Conservation (phyloP, 2,113 vertebrate genomes). For the Coreoperca whiteheadi region DNA sequence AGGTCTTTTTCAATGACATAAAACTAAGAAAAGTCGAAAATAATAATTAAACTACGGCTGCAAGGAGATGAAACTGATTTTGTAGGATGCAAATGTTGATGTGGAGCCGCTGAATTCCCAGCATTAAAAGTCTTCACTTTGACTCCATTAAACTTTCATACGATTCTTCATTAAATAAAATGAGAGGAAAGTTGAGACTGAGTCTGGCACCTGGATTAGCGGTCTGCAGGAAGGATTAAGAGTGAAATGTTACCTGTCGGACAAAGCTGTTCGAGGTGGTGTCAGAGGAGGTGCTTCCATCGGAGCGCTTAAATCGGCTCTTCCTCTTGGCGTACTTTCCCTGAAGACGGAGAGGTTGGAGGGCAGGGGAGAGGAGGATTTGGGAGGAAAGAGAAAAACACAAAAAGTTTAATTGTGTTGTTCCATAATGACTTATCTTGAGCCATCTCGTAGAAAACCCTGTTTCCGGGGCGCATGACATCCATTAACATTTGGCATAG, state of each 20-base stretch:
- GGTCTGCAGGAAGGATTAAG: constrained; percentile 39
- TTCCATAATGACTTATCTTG: constrained; percentile 13
- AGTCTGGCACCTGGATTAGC: constrained; percentile 36
- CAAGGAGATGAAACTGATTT: not conserved
- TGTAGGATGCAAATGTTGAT: not conserved
- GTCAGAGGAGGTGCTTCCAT: constrained; percentile 97
- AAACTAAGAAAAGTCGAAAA: not conserved
- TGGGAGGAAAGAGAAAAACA: constrained; percentile 18
- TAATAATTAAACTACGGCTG: not conserved
- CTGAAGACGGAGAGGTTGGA: constrained; percentile 69
- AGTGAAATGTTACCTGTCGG: constrained; percentile 88
- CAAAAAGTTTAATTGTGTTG: constrained; percentile 29
- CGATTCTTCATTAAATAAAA: constrained; percentile 47
- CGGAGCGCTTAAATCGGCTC: constrained; percentile 95
- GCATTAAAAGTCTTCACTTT: constrained; percentile 1
- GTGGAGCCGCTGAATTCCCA: not conserved
- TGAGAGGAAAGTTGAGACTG: not conserved
- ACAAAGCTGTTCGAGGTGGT: constrained; percentile 99
- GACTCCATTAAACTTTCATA: constrained; percentile 47
- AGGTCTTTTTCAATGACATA: not conserved
- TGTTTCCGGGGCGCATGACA: constrained; percentile 15
- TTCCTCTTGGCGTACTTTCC: constrained; percentile 95
- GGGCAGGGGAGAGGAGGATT: not conserved
- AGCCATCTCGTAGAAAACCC: constrained; percentile 30
- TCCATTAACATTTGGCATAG: constrained; percentile 38